A percentile compares a stretch with the other conserved stretches of the same genome.
Conservation (phyloP, 2,797 vertebrate species). For the Alauda arvensis region DNA sequence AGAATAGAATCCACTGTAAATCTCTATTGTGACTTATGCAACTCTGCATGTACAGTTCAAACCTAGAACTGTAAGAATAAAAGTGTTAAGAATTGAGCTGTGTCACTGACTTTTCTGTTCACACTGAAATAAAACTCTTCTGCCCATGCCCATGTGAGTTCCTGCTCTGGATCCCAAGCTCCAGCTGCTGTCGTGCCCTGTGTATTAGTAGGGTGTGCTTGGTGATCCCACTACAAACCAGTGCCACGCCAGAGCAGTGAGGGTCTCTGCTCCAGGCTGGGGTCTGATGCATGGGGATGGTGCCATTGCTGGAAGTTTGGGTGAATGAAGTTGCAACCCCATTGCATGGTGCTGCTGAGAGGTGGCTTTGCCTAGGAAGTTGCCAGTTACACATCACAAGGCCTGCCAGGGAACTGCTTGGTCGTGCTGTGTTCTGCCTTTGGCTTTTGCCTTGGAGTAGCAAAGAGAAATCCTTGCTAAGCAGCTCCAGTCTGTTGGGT, state of each 20-base stretch:
- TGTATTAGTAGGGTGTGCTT: fast-evolving
- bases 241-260: fast-evolving
- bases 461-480: fast-evolving
- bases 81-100: conserved; percentile 34
- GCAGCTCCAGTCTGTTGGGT: fast-evolving
- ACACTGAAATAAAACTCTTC: fast-evolving
- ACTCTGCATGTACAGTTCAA: conserved; percentile 72
- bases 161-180: too few species aligned
- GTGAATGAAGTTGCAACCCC: fast-evolving
- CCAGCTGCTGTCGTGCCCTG: fast-evolving
- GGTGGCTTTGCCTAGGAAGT: fast-evolving
- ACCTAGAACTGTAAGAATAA: conserved; percentile 64
- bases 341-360: fast-evolving
- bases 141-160: fast-evolving
- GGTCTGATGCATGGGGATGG: fast-evolving
- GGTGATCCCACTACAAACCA: fast-evolving
- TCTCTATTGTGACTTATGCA: conserved; percentile 67
- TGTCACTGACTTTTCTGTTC: background rate
- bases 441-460: background rate
- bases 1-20: conserved; percentile 72
- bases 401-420: fast-evolving
- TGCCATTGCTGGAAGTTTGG: fast-evolving
- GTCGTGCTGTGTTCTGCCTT: fast-evolving
- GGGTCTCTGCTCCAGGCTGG: fast-evolving
- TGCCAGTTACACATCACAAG: fast-evolving